These are phyloP conservation scores for Parotocinclus haroldoi DNA, from an alignment of 2,797 vertebrate genomes.

Conservation along the genomic window DNA sequence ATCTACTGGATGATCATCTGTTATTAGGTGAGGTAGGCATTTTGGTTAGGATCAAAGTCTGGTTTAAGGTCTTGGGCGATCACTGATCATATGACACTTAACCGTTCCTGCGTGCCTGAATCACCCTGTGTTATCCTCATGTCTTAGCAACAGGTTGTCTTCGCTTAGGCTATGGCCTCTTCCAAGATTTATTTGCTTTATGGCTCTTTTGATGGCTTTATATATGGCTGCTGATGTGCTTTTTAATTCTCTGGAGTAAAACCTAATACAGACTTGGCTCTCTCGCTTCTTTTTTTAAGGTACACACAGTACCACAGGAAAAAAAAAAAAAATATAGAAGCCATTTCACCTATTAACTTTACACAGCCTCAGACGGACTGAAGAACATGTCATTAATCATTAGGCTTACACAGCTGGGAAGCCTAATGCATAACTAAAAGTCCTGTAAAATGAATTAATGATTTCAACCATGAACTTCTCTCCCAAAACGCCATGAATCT, in stretches of 20 bases:
- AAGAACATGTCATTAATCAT: conserved; percentile 80
- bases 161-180: conserved; percentile 24
- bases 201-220: no score
- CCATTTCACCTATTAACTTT: conserved; percentile 57
- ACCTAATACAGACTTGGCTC: conserved; percentile 57
- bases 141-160: conserved; percentile 31
- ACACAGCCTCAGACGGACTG: conserved; percentile 52
- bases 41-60: no score
- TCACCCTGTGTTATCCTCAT: no score
- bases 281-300: conserved; percentile 51
- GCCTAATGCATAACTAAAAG: conserved; percentile 93
- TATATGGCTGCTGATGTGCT: conserved; percentile 35
- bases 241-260: conserved; percentile 55
- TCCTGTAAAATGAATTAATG: conserved; percentile 96
- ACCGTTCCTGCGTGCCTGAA: no score
- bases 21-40: neutral
- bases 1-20: neutral
- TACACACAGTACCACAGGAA: conserved; percentile 47
- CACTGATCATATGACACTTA: no score
- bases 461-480: conserved; percentile 97
- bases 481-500: conserved; percentile 93
- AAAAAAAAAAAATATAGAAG: conserved; percentile 10
- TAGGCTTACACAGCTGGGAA: conserved; percentile 85
- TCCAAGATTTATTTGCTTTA: conserved; percentile 23
- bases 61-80: no score